These are phyloP conservation scores for Mesitornis unicolor DNA, from an alignment of 2,113 vertebrate genomes.

Conservation along the genomic window DNA sequence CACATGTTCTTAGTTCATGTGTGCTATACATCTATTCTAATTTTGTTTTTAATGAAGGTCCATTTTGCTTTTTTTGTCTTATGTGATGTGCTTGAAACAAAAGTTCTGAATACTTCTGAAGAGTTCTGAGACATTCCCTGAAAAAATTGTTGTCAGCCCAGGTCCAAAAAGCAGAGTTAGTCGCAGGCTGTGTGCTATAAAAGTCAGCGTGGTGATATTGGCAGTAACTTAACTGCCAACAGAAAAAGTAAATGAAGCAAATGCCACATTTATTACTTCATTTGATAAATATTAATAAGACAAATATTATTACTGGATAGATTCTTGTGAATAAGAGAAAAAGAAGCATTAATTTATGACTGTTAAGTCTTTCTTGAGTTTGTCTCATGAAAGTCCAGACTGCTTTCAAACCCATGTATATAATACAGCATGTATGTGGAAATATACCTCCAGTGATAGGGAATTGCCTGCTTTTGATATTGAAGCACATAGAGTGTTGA, in stretches of 20 bases:
- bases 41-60: neutral
- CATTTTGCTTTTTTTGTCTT: neutral
- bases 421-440: neutral
- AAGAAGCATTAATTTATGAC: neutral
- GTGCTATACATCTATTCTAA: neutral
- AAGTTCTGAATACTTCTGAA: neutral
- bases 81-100: neutral
- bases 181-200: neutral
- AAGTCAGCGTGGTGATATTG: neutral
- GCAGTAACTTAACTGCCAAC: neutral
- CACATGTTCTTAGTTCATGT: neutral
- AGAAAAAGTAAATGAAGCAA: neutral
- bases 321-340: neutral
- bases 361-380: neutral
- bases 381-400: neutral
- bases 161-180: neutral
- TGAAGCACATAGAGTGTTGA: neutral
- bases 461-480: neutral
- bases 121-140: neutral
- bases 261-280: neutral
- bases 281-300: neutral
- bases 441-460: neutral
- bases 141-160: neutral
- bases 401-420: neutral
- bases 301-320: neutral